Base-by-base conservation (phyloP, 2,113 vertebrate genomes). In the Colossoma macropomum region DNA sequence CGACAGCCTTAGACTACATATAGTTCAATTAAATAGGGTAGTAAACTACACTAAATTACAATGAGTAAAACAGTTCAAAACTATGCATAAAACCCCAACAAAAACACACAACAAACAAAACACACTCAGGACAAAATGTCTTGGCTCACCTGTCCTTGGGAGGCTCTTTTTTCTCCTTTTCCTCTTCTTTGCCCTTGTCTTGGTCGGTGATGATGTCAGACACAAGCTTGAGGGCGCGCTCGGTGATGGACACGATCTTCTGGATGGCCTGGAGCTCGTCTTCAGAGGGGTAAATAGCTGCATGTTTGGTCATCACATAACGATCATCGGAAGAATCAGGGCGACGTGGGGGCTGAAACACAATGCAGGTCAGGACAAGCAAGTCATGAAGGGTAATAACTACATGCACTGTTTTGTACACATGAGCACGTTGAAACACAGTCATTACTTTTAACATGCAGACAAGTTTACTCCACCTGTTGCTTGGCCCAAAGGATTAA, bases 201-300 rank as follows among this genome's bases (percentile, higher is more conserved):
- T 97, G 95, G 59, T 98, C 98, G 69, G 96, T 96, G 86, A 99
- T 96, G 11, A 95, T 96, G 92, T 98, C 98, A 1, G 98, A 99
- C 77, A 99, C 98, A 75, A 99, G 96, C 86, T 99, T 99, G 85
- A 99, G 95, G 54, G 98, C 98, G 78, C 98, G 96, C 60, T 99
- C 98, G 12, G 98, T 99, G 88, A 99, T 97, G 19, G 98, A 99
- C 82, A 99, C 98, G 2, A 99, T 99, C 92, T 99, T 99, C 91
- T 99, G 98, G 77, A 99, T 98, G 38, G 97, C 97, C 75, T 98
- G 98, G 23, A 99, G 95, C 85, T 99, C 98, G 0, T 98, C 97
- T 76, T 99, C 98, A 4, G 96, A 98, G 34, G 98, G 98, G 91
- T 99, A 99, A 91, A 99, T 99, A 74, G 96, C 94, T 0, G 97